Percentiles rank a stretch among this genome's conserved stretches.
Conservation (phyloP, 2,888 invertebrate species). For the Catonia carolina region DNA sequence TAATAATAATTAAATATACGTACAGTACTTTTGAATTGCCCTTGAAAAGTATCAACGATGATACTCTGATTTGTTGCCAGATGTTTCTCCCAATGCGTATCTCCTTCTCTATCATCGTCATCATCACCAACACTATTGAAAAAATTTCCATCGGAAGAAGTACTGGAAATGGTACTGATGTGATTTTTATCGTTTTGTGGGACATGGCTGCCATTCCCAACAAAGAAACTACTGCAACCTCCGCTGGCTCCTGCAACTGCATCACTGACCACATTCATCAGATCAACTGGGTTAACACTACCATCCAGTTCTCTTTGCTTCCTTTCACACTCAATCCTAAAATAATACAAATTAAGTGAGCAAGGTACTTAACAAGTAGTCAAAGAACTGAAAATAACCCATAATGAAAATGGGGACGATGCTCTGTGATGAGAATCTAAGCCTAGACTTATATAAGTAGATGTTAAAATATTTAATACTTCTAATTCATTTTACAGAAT, state of each 20-base stretch:
- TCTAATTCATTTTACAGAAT: no score
- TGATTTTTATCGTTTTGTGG: no score
- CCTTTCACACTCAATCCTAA: constrained; percentile 36
- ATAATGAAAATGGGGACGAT: no score
- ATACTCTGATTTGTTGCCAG: constrained; percentile 51
- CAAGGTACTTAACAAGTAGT: no score
- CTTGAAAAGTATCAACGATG: constrained; percentile 56
- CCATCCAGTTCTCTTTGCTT: constrained; percentile 28
- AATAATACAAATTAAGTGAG: no score
- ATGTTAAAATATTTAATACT: no score
- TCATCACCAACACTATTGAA: background rate
- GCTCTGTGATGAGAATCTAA: no score
- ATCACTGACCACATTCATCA: background rate
- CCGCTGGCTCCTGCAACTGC: constrained; percentile 4
- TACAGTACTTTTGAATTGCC: constrained; percentile 58
- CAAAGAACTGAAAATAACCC: no score
- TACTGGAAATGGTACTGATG: no score
- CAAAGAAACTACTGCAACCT: background rate
- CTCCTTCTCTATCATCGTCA: constrained; percentile 41
- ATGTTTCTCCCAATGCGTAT: constrained; percentile 52
- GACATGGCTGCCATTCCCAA: no score
- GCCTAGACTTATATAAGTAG: no score
- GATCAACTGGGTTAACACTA: background rate
- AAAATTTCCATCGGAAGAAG: no score
- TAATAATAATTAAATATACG: constrained; percentile 27